phyloP scores from a whole-genome alignment of 1,140 invertebrate species.

The Copidosoma floridanum region DNA sequence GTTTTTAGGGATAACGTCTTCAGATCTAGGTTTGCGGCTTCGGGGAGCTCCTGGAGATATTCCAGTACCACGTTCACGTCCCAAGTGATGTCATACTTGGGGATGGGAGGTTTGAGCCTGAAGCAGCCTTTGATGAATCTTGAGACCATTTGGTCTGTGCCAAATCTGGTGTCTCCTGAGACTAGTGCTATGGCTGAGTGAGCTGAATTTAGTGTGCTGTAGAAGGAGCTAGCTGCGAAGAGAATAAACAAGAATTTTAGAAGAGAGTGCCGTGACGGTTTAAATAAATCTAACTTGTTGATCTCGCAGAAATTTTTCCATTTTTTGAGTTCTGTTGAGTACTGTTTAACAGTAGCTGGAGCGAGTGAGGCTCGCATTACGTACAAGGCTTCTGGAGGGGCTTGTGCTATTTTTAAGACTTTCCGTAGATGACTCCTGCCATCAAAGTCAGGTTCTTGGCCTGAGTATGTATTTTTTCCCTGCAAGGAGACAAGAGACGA shows the following conservation, averaged over 20 bases:
- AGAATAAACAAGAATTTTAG: neutral
- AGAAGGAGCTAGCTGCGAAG: slow-evolving; percentile 31
- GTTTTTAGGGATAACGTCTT: slow-evolving; percentile 23
- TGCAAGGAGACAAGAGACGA: slow-evolving; percentile 13
- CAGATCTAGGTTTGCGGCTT: neutral
- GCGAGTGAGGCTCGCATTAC: slow-evolving; percentile 17
- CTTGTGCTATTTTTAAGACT: neutral
- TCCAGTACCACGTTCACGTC: neutral
- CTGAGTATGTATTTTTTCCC: slow-evolving; percentile 1
- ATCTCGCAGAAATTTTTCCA: slow-evolving; percentile 3
- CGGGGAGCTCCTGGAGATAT: neutral
- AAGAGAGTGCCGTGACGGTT: neutral
- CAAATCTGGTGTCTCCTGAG: neutral
- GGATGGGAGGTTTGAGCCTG: neutral
- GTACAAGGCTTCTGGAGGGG: slow-evolving; percentile 15
- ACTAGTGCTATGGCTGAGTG: slow-evolving; percentile 27
- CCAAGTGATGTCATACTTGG: slow-evolving; percentile 5
- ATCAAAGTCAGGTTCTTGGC: slow-evolving; percentile 1
- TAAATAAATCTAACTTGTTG: neutral
- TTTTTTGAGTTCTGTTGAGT: slow-evolving; percentile 6
- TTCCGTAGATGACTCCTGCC: slow-evolving; percentile 11
- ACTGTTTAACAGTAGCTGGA: slow-evolving; percentile 22
- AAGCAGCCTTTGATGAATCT: neutral
- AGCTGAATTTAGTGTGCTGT: slow-evolving; percentile 30
- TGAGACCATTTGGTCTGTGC: slow-evolving; percentile 20